These are phyloP conservation scores for Limnephilus auricula DNA, from an alignment of 2,888 invertebrate genomes.

Conservation along the genomic window DNA sequence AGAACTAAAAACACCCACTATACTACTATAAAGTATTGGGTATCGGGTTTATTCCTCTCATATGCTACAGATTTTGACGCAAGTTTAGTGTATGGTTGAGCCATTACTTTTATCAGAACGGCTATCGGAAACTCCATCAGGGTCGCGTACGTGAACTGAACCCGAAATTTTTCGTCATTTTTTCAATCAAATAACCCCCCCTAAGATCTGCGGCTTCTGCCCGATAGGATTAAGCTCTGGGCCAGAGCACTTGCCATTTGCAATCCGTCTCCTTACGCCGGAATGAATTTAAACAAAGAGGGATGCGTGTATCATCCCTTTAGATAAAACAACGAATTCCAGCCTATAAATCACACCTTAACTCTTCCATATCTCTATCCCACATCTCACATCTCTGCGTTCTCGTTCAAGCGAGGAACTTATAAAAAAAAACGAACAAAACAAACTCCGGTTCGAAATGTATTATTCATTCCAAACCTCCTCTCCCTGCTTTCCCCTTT, in stretches of 20 bases:
- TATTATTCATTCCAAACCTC: conserved; percentile 63
- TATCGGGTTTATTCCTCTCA: not conserved
- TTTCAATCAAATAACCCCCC: conserved; percentile 59
- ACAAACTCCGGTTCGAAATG: conserved; percentile 57
- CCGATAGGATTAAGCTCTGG: conserved; percentile 42
- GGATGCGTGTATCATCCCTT: conserved; percentile 52
- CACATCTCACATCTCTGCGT: conserved; percentile 26
- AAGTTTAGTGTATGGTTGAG: not conserved
- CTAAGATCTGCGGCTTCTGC: conserved; percentile 16
- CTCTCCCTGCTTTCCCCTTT: conserved; percentile 37
- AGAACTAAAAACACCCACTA: too few relatives aligned
- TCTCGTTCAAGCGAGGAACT: conserved; percentile 28
- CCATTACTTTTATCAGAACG: not conserved
- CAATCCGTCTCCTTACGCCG: conserved; percentile 51
- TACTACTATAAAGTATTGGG: too few relatives aligned
- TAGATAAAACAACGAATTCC: conserved; percentile 63
- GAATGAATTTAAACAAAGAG: conserved; percentile 64
- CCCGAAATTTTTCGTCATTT: conserved; percentile 49
- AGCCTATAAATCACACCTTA: conserved; percentile 65
- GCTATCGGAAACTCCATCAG: conserved; percentile 44
- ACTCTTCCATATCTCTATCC: conserved; percentile 60
- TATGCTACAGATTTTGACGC: not conserved
- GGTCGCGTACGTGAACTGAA: conserved; percentile 46
- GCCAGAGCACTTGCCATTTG: conserved; percentile 11
- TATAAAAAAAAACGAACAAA: conserved; percentile 62